Conservation (phyloP, 2,113 vertebrate genomes). For the Muntiacus muntjak region DNA sequence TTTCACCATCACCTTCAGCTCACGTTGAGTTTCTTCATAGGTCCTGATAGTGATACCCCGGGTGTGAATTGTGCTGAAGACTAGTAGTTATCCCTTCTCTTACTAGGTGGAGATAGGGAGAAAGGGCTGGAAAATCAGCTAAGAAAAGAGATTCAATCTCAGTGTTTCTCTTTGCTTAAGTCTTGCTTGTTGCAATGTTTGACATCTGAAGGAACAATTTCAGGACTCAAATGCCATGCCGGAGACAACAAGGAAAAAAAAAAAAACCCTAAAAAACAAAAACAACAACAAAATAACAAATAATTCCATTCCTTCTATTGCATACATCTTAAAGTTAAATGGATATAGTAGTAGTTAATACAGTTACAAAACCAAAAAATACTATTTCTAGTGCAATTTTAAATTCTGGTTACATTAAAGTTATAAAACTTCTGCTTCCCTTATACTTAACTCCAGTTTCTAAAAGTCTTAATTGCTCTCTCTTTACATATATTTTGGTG, state of each 20-base stretch:
- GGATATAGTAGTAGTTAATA: not conserved
- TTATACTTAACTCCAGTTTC: not conserved
- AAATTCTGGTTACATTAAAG: not conserved
- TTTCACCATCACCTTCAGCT: not conserved
- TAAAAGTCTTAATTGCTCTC: not conserved
- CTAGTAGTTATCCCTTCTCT: not conserved
- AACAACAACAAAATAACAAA: not conserved
- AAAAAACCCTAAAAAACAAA: not conserved
- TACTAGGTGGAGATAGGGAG: not conserved
- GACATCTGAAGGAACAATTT: not conserved
- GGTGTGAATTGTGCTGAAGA: not conserved
- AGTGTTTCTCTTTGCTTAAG: not conserved
- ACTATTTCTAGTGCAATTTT: not conserved
- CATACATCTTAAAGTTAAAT: not conserved
- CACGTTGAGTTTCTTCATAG: not conserved
- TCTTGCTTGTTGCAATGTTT: not conserved
- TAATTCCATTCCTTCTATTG: not conserved
- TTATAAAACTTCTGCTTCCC: not conserved
- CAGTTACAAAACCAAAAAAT: not conserved
- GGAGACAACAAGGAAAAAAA: not conserved
- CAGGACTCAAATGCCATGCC: not conserved
- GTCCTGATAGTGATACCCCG: not conserved
- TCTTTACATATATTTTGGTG: not conserved
- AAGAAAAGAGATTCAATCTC: slow-evolving; percentile 3
- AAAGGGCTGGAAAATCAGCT: not conserved